Base-by-base conservation (phyloP, 2,797 vertebrate species). In the Tokudaia muenninki region DNA sequence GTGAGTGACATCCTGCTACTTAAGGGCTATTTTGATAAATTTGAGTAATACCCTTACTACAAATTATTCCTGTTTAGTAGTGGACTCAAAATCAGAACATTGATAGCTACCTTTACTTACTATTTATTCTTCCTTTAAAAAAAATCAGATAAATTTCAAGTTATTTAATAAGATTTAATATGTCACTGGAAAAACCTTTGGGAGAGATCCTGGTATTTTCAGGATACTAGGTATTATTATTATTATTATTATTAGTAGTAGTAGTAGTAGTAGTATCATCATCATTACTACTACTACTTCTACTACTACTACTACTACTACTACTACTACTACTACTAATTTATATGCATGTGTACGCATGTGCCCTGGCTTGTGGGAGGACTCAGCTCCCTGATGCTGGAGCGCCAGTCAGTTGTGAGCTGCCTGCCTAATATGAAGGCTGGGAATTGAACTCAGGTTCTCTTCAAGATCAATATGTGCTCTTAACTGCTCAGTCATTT, bases 11-110 rank as follows among this genome's bases (percentile, higher is more conserved):
- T 80, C 78, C 78, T 92, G 74, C 90, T 87, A 87, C 50, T 82
- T 80, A 95, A 55, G 50, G 24, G 72, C 81, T 13, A 77, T 55
- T 81, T 97, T 44, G 79, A 90, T 79, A 88, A 75, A 92, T 74
- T 1, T 89, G 52, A 94, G 90, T 72, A 75, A 63, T 31, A 78
- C 55, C 84, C 34, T 91, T 88, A 63, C 3, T 79, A 90, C 24
- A 44, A 78, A 61, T 50, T 34, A 55, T 92, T 93, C 52, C 24
- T 96, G 5, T 90, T 95, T 81, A 88, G 63, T 74, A 82, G 70
- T 55, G 22, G 78, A 92, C 79, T 65, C 80, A 91, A 83, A 79
- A 61, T 87, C 93, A 72, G 37, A 92, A 92, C 3, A 87, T 26
- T 37, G 70, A 75, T n/a, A 37, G 11, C 29, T 29, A 67, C 55